phyloP scores from a whole-genome alignment of 1,140 invertebrate genomes.

The Drosophila nannoptera region DNA sequence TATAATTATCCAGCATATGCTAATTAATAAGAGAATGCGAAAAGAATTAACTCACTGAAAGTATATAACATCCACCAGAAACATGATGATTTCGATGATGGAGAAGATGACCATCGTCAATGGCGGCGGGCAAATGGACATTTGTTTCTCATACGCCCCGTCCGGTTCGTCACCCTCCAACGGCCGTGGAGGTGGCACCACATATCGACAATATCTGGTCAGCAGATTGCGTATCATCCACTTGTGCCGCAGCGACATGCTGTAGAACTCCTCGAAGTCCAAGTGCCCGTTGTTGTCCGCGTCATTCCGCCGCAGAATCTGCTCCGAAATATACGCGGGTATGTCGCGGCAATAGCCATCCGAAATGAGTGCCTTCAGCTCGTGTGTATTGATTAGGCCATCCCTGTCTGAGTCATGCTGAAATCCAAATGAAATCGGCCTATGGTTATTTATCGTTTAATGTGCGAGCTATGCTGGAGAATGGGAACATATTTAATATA shows the following conservation, averaged over 20 bases:
- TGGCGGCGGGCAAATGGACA: slow-evolving; percentile 91
- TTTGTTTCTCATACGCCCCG: slow-evolving; percentile 91
- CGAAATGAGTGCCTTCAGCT: slow-evolving; percentile 85
- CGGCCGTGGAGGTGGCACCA: slow-evolving; percentile 81
- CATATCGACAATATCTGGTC: slow-evolving; percentile 81
- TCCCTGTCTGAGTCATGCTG: slow-evolving; percentile 88
- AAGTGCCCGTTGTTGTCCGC: slow-evolving; percentile 86
- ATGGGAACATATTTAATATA: no score
- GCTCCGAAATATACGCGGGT: slow-evolving; percentile 85
- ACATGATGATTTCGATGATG: slow-evolving; percentile 85
- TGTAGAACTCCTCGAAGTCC: slow-evolving; percentile 88
- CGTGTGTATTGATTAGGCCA: slow-evolving; percentile 85
- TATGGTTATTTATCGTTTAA: no score
- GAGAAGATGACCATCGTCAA: slow-evolving; percentile 91
- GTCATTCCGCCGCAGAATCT: slow-evolving; percentile 86
- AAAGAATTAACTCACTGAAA: slow-evolving; percentile 66
- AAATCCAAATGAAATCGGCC: slow-evolving; percentile 40
- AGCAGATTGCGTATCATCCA: slow-evolving; percentile 83
- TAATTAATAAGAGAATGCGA: background rate
- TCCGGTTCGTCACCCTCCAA: slow-evolving; percentile 81
- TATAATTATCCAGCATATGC: background rate
- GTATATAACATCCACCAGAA: slow-evolving; percentile 83
- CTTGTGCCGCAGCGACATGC: slow-evolving; percentile 84
- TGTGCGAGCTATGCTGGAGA: no score
- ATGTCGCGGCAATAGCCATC: slow-evolving; percentile 84